Evolutionary conservation across 1,140 invertebrate genomes (phyloP), one percentile per base, ranked within the genome.

Genomic region (Mizuhopecten yessoensis): DNA sequence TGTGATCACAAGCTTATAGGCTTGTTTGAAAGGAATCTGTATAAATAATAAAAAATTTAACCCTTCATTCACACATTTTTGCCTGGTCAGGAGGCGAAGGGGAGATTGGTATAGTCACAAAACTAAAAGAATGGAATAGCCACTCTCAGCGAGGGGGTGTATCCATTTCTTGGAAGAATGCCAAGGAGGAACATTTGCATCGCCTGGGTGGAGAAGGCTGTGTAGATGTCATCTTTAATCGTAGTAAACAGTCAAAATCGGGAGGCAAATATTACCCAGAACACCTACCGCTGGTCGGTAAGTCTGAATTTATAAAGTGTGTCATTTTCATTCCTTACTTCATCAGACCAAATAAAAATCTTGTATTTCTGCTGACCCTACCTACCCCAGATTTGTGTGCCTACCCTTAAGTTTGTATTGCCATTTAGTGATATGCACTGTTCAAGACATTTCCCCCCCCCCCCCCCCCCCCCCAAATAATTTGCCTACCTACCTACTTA

Each of bases 41-140:
- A n/a, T n/a, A n/a, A n/a, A n/a, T n/a, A n/a, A n/a, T n/a, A n/a
- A n/a, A n/a, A n/a, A n/a, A n/a, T n/a, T n/a, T n/a, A n/a, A n/a
- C n/a, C n/a, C n/a, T n/a, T n/a, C 5, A 39, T 7, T 39, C 13
- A 39, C 5, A 39, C 23, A 39, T 33, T 87, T 87, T 89, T 20
- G 33, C 33, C 86, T 49, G 87, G 89, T 13, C 89, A 97, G 97
- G 97, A 45, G 96, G 96, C 3, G 93, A 95, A 97, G 98, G 98
- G 29, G 98, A 98, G 96, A 97, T 97, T 34, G 98, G 98, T 0
- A 97, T 97, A 95, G 98, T 99, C 11, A 97, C 98, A 92, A 98
- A 98, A 93, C 98, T 98, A 92, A 88, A 98, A 98, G 86, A 98
- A 98, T 98, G 99, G 98, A 98, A 98, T 98, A 91, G 98, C 98